These are phyloP conservation scores for Limulus polyphemus DNA, from an alignment of 2,888 invertebrate species.

Conservation along the genomic window DNA sequence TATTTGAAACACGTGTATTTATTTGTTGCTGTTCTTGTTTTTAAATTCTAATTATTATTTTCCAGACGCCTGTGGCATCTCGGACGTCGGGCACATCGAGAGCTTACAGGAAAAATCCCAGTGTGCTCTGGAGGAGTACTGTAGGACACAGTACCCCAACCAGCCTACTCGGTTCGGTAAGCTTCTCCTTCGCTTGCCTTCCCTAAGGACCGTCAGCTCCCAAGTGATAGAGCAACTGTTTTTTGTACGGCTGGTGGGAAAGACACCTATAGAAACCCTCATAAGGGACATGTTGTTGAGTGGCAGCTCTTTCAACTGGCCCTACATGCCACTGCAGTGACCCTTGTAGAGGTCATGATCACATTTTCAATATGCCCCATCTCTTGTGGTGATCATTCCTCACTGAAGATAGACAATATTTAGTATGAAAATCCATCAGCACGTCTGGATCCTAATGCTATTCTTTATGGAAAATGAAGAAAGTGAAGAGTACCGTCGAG, in stretches of 20 bases:
- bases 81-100: constrained; percentile 90
- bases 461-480: too few species aligned
- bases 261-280: constrained; percentile 93
- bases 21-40: too few species aligned
- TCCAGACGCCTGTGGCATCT: constrained; percentile 86
- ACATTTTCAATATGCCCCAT: too few species aligned
- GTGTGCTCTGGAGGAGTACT: constrained; percentile 86
- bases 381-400: too few species aligned
- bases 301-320: constrained; percentile 95
- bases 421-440: too few species aligned
- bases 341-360: background rate
- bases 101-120: constrained; percentile 95
- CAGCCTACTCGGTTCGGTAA: constrained; percentile 95
- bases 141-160: constrained; percentile 90
- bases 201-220: constrained; percentile 84
- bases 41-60: too few species aligned
- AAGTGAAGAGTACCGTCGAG: too few species aligned
- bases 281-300: constrained; percentile 93
- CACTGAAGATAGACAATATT: too few species aligned
- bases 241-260: constrained; percentile 92
- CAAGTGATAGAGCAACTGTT: constrained; percentile 88
- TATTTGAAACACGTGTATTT: too few species aligned
- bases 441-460: too few species aligned
- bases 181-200: constrained; percentile 78
- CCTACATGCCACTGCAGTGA: constrained; percentile 55